Conservation (phyloP, 2,888 invertebrate genomes). For the Encarsia formosa region DNA sequence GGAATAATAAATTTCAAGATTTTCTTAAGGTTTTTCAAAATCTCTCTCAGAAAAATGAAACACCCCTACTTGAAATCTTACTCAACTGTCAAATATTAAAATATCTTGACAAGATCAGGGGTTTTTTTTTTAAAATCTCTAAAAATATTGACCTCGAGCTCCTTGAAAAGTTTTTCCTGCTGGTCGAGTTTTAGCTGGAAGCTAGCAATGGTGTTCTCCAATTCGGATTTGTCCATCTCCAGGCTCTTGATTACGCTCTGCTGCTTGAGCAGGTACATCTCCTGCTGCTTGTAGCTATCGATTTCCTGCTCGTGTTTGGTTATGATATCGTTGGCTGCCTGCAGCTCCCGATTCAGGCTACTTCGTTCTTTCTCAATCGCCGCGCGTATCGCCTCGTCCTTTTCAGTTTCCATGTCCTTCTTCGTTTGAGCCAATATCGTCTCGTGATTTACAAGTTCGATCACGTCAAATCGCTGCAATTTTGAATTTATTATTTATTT, state of each 20-base stretch:
- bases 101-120: no score
- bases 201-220: constrained; percentile 33
- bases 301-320: constrained; percentile 54
- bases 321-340: constrained; percentile 47
- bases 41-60: no score
- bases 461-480: constrained; percentile 57
- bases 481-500: background rate
- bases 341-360: constrained; percentile 52
- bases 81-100: no score
- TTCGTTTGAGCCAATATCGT: constrained; percentile 65
- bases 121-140: background rate
- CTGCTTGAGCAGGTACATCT: constrained; percentile 60
- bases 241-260: no score
- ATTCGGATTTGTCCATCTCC: constrained; percentile 64
- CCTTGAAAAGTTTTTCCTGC: constrained; percentile 33
- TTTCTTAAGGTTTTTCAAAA: no score
- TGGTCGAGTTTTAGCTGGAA: constrained; percentile 34
- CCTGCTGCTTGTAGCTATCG: constrained; percentile 47
- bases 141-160: constrained; percentile 28
- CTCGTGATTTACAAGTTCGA: constrained; percentile 63
- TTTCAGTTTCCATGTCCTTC: constrained; percentile 62
- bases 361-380: constrained; percentile 59
- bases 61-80: no score
- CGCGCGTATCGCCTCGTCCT: constrained; percentile 54
- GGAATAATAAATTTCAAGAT: no score